Evolutionary conservation across 2,888 invertebrate species (phyloP).

Genomic region (Pseudanteris insignis): DNA sequence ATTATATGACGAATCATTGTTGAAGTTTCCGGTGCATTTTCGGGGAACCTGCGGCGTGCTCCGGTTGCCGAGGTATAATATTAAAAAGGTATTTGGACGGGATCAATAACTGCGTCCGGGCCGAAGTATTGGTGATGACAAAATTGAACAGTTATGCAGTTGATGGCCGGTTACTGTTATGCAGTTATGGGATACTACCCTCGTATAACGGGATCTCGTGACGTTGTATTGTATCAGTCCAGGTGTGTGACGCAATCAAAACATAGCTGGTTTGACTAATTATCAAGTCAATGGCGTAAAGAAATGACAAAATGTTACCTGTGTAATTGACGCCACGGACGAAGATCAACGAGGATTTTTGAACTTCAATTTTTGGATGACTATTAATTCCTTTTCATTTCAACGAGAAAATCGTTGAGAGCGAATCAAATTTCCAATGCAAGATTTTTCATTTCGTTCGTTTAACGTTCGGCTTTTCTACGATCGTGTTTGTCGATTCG

Average conservation of each 20-base stretch:
- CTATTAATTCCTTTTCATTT: too few species aligned
- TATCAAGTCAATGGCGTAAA: constrained; percentile 10
- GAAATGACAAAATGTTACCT: too few species aligned
- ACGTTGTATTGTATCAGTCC: constrained; percentile 3
- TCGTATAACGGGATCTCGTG: constrained; percentile 13
- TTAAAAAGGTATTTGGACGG: constrained; percentile 15
- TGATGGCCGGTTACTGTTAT: constrained; percentile 22
- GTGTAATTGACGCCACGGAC: too few species aligned
- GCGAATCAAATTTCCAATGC: not conserved
- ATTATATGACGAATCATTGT: too few species aligned
- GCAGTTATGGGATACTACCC: constrained; percentile 22
- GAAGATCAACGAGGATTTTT: constrained; percentile 5
- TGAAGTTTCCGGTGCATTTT: not conserved
- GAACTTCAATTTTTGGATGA: too few species aligned
- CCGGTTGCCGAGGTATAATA: too few species aligned
- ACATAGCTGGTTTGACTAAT: constrained; percentile 8
- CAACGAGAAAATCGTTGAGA: too few species aligned
- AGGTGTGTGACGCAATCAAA: constrained; percentile 14
- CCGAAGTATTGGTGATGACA: constrained; percentile 17
- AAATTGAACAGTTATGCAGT: constrained; percentile 33
- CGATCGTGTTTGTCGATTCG: too few species aligned
- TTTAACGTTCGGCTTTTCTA: too few species aligned
- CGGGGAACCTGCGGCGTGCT: too few species aligned
- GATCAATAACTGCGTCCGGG: constrained; percentile 10
- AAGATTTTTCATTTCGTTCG: too few species aligned